phyloP scores from a whole-genome alignment of 2,113 vertebrate genomes.

The Dicentrarchus labrax region DNA sequence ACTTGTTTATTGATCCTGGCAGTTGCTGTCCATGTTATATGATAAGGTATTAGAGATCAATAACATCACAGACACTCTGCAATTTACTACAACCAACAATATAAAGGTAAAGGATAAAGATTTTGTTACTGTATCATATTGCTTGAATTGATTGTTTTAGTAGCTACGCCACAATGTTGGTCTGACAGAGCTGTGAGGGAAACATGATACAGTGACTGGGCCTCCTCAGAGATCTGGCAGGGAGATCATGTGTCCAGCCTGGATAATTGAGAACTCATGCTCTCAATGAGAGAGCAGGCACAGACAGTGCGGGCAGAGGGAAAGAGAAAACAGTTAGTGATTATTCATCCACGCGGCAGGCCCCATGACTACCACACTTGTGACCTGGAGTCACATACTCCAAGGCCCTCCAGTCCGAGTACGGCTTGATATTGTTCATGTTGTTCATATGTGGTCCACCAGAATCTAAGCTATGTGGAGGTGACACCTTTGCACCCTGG shows the following conservation, averaged over 20 bases:
- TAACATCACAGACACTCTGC: conserved; percentile 31
- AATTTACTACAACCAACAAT: conserved; percentile 45
- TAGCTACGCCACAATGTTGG: not conserved
- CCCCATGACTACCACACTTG: conserved; percentile 70
- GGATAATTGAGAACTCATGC: conserved; percentile 70
- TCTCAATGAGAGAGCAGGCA: conserved; percentile 47
- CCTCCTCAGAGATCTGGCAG: conserved; percentile 44
- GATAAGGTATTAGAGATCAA: conserved; percentile 30
- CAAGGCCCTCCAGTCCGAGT: conserved; percentile 7
- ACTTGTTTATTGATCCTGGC: conserved; percentile 33
- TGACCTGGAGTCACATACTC: conserved; percentile 52
- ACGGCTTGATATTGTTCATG: not conserved
- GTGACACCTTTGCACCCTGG: not conserved
- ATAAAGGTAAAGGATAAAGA: conserved; percentile 21
- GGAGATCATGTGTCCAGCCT: conserved; percentile 61
- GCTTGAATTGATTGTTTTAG: conserved; percentile 45
- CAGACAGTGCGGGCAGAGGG: not conserved
- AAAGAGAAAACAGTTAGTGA: conserved; percentile 46
- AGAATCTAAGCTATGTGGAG: not conserved
- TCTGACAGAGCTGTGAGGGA: conserved; percentile 32
- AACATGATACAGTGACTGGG: conserved; percentile 53
- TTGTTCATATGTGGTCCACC: too few species aligned
- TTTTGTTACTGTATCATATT: conserved; percentile 39
- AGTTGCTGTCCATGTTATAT: not conserved
- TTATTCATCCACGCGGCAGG: conserved; percentile 36